Evolutionary conservation across 2,113 vertebrate species (phyloP).

Genomic region (Athene noctua): DNA sequence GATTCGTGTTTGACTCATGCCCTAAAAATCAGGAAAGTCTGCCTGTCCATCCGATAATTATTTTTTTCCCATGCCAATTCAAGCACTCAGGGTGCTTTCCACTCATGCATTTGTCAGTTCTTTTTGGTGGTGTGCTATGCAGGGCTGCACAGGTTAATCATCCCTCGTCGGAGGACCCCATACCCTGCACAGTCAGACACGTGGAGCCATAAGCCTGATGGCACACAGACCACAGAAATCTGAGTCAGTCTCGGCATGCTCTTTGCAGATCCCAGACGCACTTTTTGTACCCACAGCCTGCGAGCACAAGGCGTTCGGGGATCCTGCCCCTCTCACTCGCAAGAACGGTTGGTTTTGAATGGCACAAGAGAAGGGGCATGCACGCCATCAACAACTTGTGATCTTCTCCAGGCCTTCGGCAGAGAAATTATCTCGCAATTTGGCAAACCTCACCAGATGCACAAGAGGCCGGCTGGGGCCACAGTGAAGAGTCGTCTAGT

Average conservation of each 20-base stretch:
- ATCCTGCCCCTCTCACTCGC: neutral
- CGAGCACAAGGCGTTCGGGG: neutral
- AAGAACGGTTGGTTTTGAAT: neutral
- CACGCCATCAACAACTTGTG: neutral
- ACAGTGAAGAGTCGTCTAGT: neutral
- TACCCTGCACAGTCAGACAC: neutral
- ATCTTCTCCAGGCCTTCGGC: conserved; percentile 30
- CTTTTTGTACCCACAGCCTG: neutral
- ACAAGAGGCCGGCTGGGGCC: neutral
- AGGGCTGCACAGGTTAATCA: neutral
- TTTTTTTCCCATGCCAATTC: neutral
- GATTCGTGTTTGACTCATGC: neutral
- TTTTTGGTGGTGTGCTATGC: neutral
- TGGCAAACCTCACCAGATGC: conserved; percentile 37
- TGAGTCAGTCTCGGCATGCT: neutral
- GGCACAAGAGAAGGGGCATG: neutral
- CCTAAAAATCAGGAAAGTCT: neutral
- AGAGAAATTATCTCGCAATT: conserved; percentile 18
- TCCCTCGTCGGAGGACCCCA: rapidly evolving
- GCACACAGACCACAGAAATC: neutral
- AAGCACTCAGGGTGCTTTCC: neutral
- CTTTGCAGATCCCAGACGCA: neutral
- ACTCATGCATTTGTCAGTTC: rapidly evolving
- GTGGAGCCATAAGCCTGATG: neutral
- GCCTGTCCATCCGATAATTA: neutral